Conservation (phyloP, 2,888 invertebrate species). For the Colostygia pectinataria region DNA sequence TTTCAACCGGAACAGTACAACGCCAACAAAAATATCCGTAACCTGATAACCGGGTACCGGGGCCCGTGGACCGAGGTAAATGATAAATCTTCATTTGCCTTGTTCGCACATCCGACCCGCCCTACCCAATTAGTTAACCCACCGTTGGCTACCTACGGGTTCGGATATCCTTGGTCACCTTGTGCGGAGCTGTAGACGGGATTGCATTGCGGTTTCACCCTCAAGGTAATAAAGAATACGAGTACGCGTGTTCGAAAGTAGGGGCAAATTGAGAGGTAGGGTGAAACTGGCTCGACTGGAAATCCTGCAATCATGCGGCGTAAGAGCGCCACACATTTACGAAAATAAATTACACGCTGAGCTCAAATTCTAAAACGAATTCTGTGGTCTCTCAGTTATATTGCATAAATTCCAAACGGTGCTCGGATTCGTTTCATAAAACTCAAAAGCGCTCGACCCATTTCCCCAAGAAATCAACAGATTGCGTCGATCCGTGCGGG, state of each 20-base stretch:
- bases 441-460: slow-evolving; percentile 19
- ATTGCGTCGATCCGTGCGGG: slow-evolving; percentile 23
- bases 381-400: slow-evolving; percentile 1
- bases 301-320: slow-evolving; percentile 25
- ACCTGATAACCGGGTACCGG: slow-evolving; percentile 34
- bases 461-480: slow-evolving; percentile 22
- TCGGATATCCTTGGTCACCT: slow-evolving; percentile 73
- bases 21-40: slow-evolving; percentile 39
- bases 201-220: slow-evolving; percentile 42
- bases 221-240: slow-evolving; percentile 29
- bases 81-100: slow-evolving; percentile 81
- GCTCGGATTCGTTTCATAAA: slow-evolving; percentile 10
- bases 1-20: slow-evolving; percentile 30
- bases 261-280: slow-evolving; percentile 27
- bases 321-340: slow-evolving; percentile 5
- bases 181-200: slow-evolving; percentile 33
- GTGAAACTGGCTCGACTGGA: slow-evolving; percentile 19
- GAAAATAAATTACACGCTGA: slow-evolving; percentile 12
- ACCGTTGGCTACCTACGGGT: slow-evolving; percentile 39
- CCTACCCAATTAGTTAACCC: slow-evolving; percentile 75
- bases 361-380: slow-evolving; percentile 18
- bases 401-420: slow-evolving; percentile 4
- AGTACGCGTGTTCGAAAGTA: slow-evolving; percentile 26
- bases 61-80: slow-evolving; percentile 57
- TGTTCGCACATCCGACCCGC: slow-evolving; percentile 76